phyloP scores from a whole-genome alignment of 2,888 invertebrate species.

The Drosophila demipolita region DNA sequence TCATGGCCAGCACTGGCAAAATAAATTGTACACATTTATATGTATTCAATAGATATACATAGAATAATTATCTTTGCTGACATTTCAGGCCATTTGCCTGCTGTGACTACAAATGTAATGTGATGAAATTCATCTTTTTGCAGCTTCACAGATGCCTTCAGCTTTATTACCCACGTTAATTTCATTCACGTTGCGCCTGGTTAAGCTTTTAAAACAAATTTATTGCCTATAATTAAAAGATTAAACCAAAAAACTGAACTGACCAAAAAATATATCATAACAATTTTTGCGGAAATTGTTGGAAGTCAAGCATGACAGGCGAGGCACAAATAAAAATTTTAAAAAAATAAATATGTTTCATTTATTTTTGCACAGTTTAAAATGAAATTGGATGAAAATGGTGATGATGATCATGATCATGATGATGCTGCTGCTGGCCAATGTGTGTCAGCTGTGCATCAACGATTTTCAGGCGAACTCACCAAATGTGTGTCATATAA shows the following conservation, averaged over 20 bases:
- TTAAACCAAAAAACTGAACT: background rate
- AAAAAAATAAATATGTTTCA: slow-evolving; percentile 41
- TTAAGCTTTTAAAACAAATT: slow-evolving; percentile 61
- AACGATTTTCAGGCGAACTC: slow-evolving; percentile 58
- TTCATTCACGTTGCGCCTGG: slow-evolving; percentile 3
- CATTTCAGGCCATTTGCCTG: background rate
- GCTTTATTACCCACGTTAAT: slow-evolving; percentile 21
- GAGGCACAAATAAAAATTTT: background rate
- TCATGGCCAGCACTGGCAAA: slow-evolving; percentile 38
- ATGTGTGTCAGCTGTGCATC: slow-evolving; percentile 73
- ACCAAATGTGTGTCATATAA: slow-evolving; percentile 51
- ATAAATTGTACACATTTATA: slow-evolving; percentile 15
- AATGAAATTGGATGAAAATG: slow-evolving; percentile 50
- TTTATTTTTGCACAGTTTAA: slow-evolving; percentile 49
- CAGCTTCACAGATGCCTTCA: background rate
- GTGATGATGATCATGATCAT: slow-evolving; percentile 1
- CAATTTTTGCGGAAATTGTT: slow-evolving; percentile 59
- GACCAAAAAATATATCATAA: slow-evolving; percentile 27
- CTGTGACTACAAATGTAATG: background rate
- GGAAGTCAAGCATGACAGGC: slow-evolving; percentile 65
- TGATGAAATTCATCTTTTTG: slow-evolving; percentile 8
- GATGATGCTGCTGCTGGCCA: slow-evolving; percentile 26
- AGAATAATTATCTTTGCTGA: slow-evolving; percentile 11
- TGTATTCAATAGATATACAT: background rate
- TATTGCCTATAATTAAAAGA: slow-evolving; percentile 68